These are phyloP conservation scores for Leptobrachium leishanense DNA, from an alignment of 2,113 vertebrate species.

Conservation along the genomic window DNA sequence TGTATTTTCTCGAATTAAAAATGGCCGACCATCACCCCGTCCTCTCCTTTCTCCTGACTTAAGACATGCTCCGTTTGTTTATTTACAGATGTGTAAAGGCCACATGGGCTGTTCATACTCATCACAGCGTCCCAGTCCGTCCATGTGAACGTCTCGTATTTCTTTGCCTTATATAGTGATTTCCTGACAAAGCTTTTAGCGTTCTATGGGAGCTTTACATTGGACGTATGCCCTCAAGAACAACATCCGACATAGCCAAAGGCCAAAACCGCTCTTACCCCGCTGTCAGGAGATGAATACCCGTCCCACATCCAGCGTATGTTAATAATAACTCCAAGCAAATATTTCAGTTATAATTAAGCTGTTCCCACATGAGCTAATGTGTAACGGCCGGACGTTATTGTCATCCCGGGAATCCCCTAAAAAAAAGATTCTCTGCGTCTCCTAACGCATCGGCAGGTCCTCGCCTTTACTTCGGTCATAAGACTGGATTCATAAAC, in stretches of 20 bases:
- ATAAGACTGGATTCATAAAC: not conserved
- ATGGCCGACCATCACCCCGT: too few species aligned
- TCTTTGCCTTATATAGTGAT: conserved; percentile 37
- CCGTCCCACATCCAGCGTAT: not conserved
- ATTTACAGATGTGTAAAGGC: not conserved
- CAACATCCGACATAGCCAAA: conserved; percentile 28
- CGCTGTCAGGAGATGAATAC: conserved; percentile 2
- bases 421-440: not conserved
- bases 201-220: conserved; percentile 26
- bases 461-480: not conserved
- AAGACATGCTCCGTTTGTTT: not conserved
- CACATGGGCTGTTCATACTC: not conserved
- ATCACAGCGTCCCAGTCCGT: not conserved
- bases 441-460: not conserved
- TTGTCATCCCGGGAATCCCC: not conserved
- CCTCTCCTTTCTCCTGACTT: not conserved
- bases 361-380: not conserved
- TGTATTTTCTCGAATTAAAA: too few species aligned
- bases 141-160: not conserved
- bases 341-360: not conserved
- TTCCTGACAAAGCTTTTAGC: not conserved
- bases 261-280: conserved; percentile 17
- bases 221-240: conserved; percentile 38
- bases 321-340: not conserved
- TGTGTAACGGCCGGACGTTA: not conserved